A percentile compares a stretch with the other conserved stretches of the same genome.
phyloP scores from a whole-genome alignment of 2,113 vertebrate species.

The Toxotes chatareus region DNA sequence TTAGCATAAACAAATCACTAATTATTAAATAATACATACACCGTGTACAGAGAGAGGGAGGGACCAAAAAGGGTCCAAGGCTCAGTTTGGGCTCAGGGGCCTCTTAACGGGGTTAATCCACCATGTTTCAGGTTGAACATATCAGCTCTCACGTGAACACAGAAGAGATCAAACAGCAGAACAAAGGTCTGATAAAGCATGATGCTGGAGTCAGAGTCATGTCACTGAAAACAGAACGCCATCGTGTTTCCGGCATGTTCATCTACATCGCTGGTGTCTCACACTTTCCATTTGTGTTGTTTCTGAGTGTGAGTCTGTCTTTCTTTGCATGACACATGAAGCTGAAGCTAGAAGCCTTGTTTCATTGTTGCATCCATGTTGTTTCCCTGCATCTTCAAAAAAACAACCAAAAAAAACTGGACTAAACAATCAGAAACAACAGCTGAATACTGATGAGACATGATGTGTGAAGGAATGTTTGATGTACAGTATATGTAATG shows the following conservation, averaged over 20 bases:
- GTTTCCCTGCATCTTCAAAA: constrained; percentile 45
- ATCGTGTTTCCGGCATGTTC: constrained; percentile 38
- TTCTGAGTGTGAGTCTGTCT: constrained; percentile 31
- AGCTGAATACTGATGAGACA: too few species aligned
- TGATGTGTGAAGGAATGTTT: too few species aligned
- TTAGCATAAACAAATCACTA: neutral
- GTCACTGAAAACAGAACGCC: neutral
- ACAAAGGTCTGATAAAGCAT: constrained; percentile 6
- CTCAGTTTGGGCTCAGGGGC: too few species aligned
- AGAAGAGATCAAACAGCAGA: neutral
- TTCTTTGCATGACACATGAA: constrained; percentile 53
- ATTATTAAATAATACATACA: neutral
- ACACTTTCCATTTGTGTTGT: constrained; percentile 20
- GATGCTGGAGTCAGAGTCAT: neutral
- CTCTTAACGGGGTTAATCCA: neutral
- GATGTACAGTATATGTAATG: too few species aligned
- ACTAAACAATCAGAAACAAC: neutral
- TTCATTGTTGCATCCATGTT: constrained; percentile 31
- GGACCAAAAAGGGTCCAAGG: too few species aligned
- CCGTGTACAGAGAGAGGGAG: neutral
- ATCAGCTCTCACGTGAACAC: neutral
- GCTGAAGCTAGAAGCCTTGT: constrained; percentile 7
- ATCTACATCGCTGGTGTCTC: constrained; percentile 20
- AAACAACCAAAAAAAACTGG: neutral
- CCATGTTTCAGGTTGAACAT: neutral